Conservation (phyloP, 2,888 invertebrate genomes). For the Mesopsocus fuscifrons region DNA sequence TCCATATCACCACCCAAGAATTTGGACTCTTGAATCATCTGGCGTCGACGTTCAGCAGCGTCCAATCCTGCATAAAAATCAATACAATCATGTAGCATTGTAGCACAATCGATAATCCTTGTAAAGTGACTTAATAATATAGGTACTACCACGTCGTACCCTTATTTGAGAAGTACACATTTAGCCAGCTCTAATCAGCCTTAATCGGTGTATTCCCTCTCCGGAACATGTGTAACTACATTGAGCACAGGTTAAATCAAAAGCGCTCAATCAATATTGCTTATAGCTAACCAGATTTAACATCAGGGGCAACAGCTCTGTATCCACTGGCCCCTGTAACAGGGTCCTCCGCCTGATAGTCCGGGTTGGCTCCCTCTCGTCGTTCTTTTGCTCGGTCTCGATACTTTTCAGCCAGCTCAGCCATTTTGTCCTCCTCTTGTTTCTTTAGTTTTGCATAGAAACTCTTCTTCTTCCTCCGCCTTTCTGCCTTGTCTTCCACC, state of each 20-base stretch:
- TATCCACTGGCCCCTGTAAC: slow-evolving; percentile 74
- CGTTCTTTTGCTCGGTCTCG: slow-evolving; percentile 80
- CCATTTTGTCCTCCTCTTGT: slow-evolving; percentile 86
- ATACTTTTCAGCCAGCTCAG: slow-evolving; percentile 85
- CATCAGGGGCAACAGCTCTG: slow-evolving; percentile 88
- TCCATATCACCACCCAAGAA: slow-evolving; percentile 99
- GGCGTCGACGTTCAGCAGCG: slow-evolving; percentile 83
- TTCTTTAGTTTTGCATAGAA: slow-evolving; percentile 87
- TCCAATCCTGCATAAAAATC: slow-evolving; percentile 32
- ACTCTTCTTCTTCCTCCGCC: slow-evolving; percentile 81
- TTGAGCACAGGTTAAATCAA: too few relatives aligned
- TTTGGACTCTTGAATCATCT: slow-evolving; percentile 95
- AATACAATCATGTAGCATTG: too few relatives aligned
- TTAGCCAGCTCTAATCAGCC: too few relatives aligned
- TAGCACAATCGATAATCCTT: too few relatives aligned
- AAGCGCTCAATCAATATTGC: too few relatives aligned
- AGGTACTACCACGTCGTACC: too few relatives aligned
- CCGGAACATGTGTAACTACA: too few relatives aligned
- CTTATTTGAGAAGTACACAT: too few relatives aligned
- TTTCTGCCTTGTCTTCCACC: slow-evolving; percentile 57
- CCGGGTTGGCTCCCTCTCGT: slow-evolving; percentile 64
- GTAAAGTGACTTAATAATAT: too few relatives aligned
- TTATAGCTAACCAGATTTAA: slow-evolving; percentile 57
- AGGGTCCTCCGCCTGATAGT: slow-evolving; percentile 64
- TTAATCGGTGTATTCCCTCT: too few relatives aligned